Conservation (phyloP, 2,797 vertebrate species). For the Varecia variegata region DNA sequence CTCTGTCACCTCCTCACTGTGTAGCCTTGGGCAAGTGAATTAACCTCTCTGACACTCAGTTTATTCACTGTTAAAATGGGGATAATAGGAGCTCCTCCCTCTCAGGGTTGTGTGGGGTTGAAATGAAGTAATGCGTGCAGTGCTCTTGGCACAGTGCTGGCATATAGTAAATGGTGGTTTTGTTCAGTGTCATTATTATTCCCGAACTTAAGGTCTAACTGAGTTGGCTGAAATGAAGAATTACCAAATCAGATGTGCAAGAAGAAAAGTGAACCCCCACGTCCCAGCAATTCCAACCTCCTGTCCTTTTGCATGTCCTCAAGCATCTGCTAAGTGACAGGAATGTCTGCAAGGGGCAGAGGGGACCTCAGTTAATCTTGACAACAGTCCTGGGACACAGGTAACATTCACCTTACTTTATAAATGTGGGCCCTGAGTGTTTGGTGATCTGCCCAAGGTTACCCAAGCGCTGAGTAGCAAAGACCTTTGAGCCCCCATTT, state of each 20-base stretch:
- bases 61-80: neutral
- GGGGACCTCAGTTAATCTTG: neutral
- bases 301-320: neutral
- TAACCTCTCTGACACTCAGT: neutral
- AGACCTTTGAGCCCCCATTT: neutral
- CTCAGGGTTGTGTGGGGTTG: neutral
- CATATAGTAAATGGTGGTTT: neutral
- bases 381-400: no score
- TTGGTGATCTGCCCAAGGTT: neutral
- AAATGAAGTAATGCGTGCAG: fast-evolving
- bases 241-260: neutral
- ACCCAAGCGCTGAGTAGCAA: neutral
- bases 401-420: neutral
- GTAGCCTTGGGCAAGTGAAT: neutral
- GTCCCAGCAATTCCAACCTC: fast-evolving
- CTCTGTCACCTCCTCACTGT: neutral
- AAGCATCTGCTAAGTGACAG: fast-evolving
- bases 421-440: neutral
- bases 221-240: neutral
- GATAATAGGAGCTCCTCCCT: fast-evolving
- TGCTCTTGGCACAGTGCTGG: fast-evolving
- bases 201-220: no score
- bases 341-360: neutral
- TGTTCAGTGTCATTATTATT: neutral
- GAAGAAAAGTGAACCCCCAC: fast-evolving